phyloP scores from a whole-genome alignment of 2,113 vertebrate species.

The Corythaeola cristata region DNA sequence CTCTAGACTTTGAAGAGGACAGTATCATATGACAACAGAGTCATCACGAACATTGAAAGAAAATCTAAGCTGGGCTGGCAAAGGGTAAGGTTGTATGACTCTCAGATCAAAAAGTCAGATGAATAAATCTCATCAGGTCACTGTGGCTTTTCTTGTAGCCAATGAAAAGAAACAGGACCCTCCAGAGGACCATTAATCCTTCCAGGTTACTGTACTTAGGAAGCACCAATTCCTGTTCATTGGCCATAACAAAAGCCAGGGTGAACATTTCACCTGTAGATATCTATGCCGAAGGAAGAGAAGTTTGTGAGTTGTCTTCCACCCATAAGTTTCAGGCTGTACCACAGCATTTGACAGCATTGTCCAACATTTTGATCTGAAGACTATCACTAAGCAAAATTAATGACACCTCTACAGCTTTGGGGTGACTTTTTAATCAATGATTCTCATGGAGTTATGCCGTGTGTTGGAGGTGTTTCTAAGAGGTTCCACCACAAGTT shows the following conservation, averaged over 20 bases:
- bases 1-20: too few relatives aligned
- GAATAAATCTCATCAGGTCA: too few relatives aligned
- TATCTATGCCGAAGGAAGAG: neutral
- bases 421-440: neutral
- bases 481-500: neutral
- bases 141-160: too few relatives aligned
- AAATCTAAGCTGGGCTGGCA: too few relatives aligned
- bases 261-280: neutral
- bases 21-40: too few relatives aligned
- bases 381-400: neutral
- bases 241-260: neutral
- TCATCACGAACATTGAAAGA: too few relatives aligned
- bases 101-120: too few relatives aligned
- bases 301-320: neutral
- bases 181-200: neutral
- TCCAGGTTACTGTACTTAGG: too few relatives aligned
- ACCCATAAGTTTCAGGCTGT: neutral
- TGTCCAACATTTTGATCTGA: neutral
- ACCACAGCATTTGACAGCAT: neutral
- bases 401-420: neutral
- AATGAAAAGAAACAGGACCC: too few relatives aligned
- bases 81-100: too few relatives aligned
- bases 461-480: neutral
- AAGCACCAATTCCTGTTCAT: neutral
- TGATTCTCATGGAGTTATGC: neutral